Percentiles rank a stretch among this genome's conserved stretches.
Conservation (phyloP, 92 coral and sea anemone genomes). For the Nematostella vectensis region DNA sequence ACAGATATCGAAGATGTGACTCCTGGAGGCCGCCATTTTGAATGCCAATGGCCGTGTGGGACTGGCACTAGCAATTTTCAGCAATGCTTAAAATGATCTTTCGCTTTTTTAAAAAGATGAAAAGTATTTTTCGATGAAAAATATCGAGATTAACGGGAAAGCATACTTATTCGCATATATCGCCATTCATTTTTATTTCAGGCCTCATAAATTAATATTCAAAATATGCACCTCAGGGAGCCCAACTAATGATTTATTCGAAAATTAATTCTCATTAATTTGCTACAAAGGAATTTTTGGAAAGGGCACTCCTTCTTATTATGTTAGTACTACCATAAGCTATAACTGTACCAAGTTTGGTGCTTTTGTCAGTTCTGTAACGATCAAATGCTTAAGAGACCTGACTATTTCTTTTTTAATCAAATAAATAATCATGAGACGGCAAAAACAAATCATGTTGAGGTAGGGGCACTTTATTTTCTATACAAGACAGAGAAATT, state of each 20-base stretch:
- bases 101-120: neutral
- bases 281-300: conserved; percentile 15
- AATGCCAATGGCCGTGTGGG: conserved; percentile 19
- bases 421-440: too few species aligned
- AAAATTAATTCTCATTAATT: conserved; percentile 16
- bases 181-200: conserved; percentile 2
- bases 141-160: too few species aligned
- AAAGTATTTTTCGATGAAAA: conserved; percentile 3
- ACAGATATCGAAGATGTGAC: conserved; percentile 24
- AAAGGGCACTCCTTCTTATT: neutral
- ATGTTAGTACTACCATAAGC: neutral
- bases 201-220: conserved; percentile 8
- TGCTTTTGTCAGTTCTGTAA: conserved; percentile 1
- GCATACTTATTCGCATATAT: too few species aligned
- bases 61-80: conserved; percentile 19
- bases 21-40: conserved; percentile 35
- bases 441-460: too few species aligned
- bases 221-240: conserved; percentile 35
- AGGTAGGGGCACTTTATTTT: too few species aligned
- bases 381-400: neutral
- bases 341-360: too few species aligned
- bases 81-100: conserved; percentile 14
- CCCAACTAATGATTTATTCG: conserved; percentile 25
- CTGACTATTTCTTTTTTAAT: too few species aligned
- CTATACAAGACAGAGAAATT: too few species aligned